Evolutionary conservation across 1,140 invertebrate genomes (phyloP).

Genomic region (Portunus trituberculatus): DNA sequence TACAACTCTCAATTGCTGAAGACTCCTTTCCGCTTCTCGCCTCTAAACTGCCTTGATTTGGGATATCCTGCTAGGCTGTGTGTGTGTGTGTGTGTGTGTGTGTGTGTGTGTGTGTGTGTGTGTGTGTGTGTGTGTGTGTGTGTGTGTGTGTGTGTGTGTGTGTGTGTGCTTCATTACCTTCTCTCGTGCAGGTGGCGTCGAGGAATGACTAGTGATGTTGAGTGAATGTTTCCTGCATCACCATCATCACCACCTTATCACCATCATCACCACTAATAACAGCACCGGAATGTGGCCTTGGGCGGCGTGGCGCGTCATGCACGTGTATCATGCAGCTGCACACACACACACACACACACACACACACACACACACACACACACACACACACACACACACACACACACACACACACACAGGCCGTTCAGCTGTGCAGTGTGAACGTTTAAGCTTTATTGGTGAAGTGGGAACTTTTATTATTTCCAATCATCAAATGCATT

Average conservation of each 20-base stretch:
- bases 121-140: slow-evolving; percentile 41
- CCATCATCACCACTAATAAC: too few relatives aligned
- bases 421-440: not conserved
- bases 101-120: slow-evolving; percentile 41
- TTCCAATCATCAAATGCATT: too few relatives aligned
- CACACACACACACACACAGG: slow-evolving; percentile 43
- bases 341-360: slow-evolving; percentile 14
- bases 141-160: slow-evolving; percentile 31
- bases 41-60: too few relatives aligned
- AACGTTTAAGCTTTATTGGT: not conserved
- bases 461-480: not conserved
- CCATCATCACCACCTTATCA: too few relatives aligned
- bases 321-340: not conserved
- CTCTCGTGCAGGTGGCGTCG: too few relatives aligned
- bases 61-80: not conserved
- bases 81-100: slow-evolving; percentile 40
- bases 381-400: slow-evolving; percentile 30
- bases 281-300: too few relatives aligned
- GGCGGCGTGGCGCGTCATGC: not conserved
- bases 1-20: too few relatives aligned
- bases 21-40: too few relatives aligned
- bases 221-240: too few relatives aligned
- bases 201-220: too few relatives aligned
- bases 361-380: not conserved
- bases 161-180: not conserved